Evolutionary conservation across 2,888 invertebrate genomes (phyloP).

Genomic region (Odontocolon sp.): DNA sequence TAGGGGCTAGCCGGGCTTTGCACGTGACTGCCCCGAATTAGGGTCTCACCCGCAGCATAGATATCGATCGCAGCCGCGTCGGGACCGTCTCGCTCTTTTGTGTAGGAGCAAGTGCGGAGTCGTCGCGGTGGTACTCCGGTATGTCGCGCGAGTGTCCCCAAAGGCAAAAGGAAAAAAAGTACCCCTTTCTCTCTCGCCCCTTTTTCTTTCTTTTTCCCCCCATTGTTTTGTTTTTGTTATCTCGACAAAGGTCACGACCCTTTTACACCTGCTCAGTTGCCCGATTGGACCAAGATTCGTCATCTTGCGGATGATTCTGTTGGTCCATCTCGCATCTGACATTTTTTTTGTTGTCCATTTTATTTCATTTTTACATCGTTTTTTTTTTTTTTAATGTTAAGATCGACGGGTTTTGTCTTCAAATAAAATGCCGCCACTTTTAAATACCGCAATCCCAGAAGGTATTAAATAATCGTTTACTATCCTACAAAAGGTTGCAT

Average conservation of each 20-base stretch:
- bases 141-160: constrained; percentile 22
- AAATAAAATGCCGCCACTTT: no score
- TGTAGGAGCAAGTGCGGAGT: constrained; percentile 43
- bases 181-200: no score
- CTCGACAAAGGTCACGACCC: constrained; percentile 45
- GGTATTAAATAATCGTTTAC: no score
- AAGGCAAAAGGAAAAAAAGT: constrained; percentile 15
- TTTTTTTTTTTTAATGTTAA: no score
- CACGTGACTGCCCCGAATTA: constrained; percentile 76
- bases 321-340: constrained; percentile 8
- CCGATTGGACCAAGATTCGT: constrained; percentile 13
- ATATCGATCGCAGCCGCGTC: constrained; percentile 64
- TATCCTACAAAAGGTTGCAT: no score
- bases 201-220: constrained; percentile 11
- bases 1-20: constrained; percentile 57
- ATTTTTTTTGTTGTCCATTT: background rate
- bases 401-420: no score
- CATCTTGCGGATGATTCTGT: background rate
- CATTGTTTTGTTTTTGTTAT: constrained; percentile 54
- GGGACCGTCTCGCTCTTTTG: constrained; percentile 58
- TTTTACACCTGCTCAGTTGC: constrained; percentile 49
- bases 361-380: no score
- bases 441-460: no score
- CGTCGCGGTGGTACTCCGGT: constrained; percentile 27
- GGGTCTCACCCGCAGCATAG: constrained; percentile 68